Base-by-base conservation (phyloP, 2,113 vertebrate species). In the Microcebus griseorufus region DNA sequence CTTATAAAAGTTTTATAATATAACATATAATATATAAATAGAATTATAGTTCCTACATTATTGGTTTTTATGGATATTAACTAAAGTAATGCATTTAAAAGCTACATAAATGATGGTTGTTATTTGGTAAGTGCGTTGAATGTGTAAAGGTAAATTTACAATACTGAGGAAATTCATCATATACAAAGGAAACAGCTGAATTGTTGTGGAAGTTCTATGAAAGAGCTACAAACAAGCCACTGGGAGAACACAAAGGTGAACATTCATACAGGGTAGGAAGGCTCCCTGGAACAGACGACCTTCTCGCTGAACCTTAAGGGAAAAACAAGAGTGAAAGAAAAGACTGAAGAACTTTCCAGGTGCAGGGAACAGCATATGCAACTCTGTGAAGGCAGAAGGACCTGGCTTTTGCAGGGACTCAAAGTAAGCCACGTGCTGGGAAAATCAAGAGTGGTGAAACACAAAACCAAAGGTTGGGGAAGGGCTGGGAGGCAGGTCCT, bases 11-110 rank as follows among this genome's bases (percentile, higher is more conserved):
- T 51, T 95, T 84, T 93, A 51, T 42, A 58, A 62, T 70, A 55
- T 17, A 75, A 25, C 8, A 72, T 72, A 14, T 37, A 39, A 23
- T 22, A 73, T 29, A 73, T 29, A 58, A 39, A n/a, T 13, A 69
- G 37, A 55, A 58, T 90, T 82, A 84, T 70, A 67, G 34, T 39
- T 65, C 0, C 22, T 62, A 67, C 3, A 69, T 51, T 27, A 8
- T 55, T 94, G 27, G 12, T 72, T 90, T 75, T 79, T 84, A 5
- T 84, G 22, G 25, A 45, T 60, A 84, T 76, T 90, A 93, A 97
- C 91, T 81, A 73, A 70, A 37, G 25, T 27, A 39, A 83, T 53
- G 22, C 48, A 85, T 91, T 93, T 62, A 42, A 64, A 96, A 93
- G 20, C 16, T 39, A 45, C 58, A 18, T 17, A 81, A 70, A 85